Percentiles rank a stretch among this genome's conserved stretches.
Conservation (phyloP, 1,140 invertebrate genomes). For the Diplogasteroides magnus region DNA sequence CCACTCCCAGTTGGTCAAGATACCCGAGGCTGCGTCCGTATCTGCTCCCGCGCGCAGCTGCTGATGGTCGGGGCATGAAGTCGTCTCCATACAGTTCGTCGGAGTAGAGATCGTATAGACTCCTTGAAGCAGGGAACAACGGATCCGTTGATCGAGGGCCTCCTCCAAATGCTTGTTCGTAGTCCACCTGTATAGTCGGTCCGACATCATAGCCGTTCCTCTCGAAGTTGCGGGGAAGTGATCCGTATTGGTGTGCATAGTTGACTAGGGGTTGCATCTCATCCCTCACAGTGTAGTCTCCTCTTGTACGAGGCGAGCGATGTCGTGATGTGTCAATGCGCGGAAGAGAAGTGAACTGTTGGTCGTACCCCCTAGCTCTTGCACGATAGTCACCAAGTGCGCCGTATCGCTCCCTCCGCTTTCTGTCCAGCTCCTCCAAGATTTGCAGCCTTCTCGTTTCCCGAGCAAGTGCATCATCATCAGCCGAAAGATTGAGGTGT, state of each 20-base stretch:
- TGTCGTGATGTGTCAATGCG: slow-evolving; percentile 32
- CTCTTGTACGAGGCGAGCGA: slow-evolving; percentile 30
- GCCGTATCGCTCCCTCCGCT: slow-evolving; percentile 33
- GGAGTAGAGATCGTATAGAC: slow-evolving; percentile 7
- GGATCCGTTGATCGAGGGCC: slow-evolving; percentile 9
- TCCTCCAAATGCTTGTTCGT: slow-evolving; percentile 27
- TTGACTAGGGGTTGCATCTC: slow-evolving; percentile 7
- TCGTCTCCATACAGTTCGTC: neutral
- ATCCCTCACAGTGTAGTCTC: slow-evolving; percentile 4
- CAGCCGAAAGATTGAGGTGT: slow-evolving; percentile 34
- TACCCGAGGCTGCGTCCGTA: slow-evolving; percentile 7
- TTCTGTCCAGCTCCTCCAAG: slow-evolving; percentile 40
- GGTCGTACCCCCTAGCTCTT: slow-evolving; percentile 13
- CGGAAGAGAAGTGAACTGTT: slow-evolving; percentile 40
- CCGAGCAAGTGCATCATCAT: slow-evolving; percentile 30
- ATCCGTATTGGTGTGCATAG: slow-evolving; percentile 39
- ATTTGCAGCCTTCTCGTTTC: slow-evolving; percentile 40
- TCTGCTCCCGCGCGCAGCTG: slow-evolving; percentile 4
- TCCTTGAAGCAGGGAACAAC: slow-evolving; percentile 14
- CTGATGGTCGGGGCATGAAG: slow-evolving; percentile 17
- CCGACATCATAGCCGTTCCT: slow-evolving; percentile 14
- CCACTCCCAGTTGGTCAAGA: slow-evolving; percentile 15
- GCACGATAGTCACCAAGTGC: slow-evolving; percentile 35
- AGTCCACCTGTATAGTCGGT: slow-evolving; percentile 23
- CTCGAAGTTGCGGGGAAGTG: slow-evolving; percentile 51